Conservation (phyloP, 2,113 vertebrate genomes). For the Guaruba guarouba region DNA sequence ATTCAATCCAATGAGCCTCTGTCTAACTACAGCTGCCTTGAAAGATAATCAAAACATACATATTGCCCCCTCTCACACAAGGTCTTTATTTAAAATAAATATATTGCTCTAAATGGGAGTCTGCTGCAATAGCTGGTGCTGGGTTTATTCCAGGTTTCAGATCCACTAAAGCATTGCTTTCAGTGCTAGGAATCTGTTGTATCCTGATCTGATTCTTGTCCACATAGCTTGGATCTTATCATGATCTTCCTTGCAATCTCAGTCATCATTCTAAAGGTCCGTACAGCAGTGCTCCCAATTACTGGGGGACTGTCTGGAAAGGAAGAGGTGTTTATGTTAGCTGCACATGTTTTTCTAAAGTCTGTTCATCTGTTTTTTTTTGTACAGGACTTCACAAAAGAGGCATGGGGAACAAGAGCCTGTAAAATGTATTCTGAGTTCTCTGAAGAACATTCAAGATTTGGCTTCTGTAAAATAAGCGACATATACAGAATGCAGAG, state of each 20-base stretch:
- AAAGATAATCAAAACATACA: neutral
- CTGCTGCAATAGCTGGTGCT: neutral
- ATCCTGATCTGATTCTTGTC: neutral
- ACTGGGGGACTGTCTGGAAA: neutral
- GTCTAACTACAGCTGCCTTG: constrained; percentile 26
- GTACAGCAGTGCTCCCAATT: neutral
- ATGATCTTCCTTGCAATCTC: neutral
- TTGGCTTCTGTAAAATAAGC: neutral
- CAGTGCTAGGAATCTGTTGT: neutral
- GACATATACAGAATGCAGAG: neutral
- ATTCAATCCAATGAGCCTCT: neutral
- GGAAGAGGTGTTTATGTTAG: neutral
- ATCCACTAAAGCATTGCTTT: neutral
- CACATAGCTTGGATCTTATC: neutral
- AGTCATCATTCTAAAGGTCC: accelerated
- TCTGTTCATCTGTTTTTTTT: neutral
- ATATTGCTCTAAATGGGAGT: neutral
- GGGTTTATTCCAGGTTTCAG: neutral
- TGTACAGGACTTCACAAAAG: neutral
- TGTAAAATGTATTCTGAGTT: neutral
- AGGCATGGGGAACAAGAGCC: neutral
- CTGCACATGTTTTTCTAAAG: neutral
- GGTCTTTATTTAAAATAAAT: constrained; percentile 33
- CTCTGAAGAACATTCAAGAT: neutral
- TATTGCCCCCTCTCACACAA: neutral